A percentile compares a stretch with the other conserved stretches of the same genome.
Conservation (phyloP, 1,140 invertebrate genomes). For the Pseudomyrmex concolor region DNA sequence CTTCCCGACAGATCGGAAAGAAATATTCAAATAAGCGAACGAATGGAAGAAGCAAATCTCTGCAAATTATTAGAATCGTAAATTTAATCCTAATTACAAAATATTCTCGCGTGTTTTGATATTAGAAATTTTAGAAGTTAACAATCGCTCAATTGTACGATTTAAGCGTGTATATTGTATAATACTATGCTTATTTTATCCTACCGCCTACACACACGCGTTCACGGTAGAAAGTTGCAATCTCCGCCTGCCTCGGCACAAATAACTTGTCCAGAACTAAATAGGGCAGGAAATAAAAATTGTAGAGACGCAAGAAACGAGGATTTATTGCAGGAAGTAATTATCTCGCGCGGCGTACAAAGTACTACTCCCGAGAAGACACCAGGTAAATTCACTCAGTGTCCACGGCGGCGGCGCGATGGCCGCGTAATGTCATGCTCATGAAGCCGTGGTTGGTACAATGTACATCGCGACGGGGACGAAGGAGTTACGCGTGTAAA, state of each 20-base stretch:
- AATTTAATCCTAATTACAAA: background rate
- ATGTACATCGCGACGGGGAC: constrained; percentile 48
- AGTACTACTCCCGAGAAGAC: constrained; percentile 17
- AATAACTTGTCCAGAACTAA: background rate
- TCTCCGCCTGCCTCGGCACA: too few species aligned
- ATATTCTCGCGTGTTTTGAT: background rate
- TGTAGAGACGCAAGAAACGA: background rate
- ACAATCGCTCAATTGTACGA: background rate
- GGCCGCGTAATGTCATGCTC: constrained; percentile 53
- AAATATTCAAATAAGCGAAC: constrained; percentile 18
- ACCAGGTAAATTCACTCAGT: constrained; percentile 9
- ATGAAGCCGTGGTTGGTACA: constrained; percentile 57
- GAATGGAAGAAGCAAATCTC: constrained; percentile 9
- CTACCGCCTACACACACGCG: background rate
- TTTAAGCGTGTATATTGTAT: too few species aligned
- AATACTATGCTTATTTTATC: background rate
- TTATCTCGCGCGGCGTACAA: background rate
- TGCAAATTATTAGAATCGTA: constrained; percentile 2
- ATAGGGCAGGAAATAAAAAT: constrained; percentile 4
- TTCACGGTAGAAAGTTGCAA: background rate
- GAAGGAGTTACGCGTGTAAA: constrained; percentile 61
- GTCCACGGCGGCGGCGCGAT: constrained; percentile 38
- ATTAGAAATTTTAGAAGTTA: background rate
- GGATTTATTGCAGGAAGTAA: constrained; percentile 2
- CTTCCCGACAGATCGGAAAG: constrained; percentile 16